Evolutionary conservation across 2,797 vertebrate genomes (phyloP).

Genomic region (Ispidina picta): DNA sequence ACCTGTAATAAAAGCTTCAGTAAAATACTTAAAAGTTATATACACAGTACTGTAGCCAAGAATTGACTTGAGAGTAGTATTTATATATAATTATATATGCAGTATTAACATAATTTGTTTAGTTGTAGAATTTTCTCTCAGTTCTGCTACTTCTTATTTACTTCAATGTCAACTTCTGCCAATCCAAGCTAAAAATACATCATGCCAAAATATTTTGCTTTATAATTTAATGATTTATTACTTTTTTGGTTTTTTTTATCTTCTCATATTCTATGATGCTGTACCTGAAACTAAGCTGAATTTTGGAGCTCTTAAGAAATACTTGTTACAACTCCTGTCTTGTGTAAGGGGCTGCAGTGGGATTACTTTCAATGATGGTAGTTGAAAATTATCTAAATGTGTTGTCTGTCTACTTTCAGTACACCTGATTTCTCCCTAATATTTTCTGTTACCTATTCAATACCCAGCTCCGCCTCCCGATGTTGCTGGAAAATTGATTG

Average conservation of each 20-base stretch:
- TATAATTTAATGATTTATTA: neutral
- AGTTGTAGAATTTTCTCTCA: neutral
- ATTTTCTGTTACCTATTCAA: neutral
- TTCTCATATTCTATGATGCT: neutral
- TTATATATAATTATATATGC: too few species aligned
- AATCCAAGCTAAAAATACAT: slow-evolving; percentile 39
- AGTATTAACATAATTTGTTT: slow-evolving; percentile 32
- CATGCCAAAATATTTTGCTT: slow-evolving; percentile 45
- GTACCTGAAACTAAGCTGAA: neutral
- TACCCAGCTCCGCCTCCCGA: neutral
- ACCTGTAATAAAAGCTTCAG: neutral
- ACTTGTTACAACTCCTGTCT: neutral
- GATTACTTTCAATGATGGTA: neutral
- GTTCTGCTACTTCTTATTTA: slow-evolving; percentile 36
- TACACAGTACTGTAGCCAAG: neutral
- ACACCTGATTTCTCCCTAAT: neutral
- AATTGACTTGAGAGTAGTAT: neutral
- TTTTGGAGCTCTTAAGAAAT: neutral
- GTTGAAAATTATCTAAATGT: neutral
- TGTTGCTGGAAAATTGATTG: slow-evolving; percentile 33
- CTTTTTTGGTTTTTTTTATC: neutral
- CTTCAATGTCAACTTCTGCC: neutral
- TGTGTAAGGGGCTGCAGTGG: neutral
- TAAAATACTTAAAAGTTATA: slow-evolving; percentile 15
- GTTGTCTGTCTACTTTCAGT: neutral